Conservation (phyloP, 1,140 invertebrate genomes). For the Calosoma granatense region DNA sequence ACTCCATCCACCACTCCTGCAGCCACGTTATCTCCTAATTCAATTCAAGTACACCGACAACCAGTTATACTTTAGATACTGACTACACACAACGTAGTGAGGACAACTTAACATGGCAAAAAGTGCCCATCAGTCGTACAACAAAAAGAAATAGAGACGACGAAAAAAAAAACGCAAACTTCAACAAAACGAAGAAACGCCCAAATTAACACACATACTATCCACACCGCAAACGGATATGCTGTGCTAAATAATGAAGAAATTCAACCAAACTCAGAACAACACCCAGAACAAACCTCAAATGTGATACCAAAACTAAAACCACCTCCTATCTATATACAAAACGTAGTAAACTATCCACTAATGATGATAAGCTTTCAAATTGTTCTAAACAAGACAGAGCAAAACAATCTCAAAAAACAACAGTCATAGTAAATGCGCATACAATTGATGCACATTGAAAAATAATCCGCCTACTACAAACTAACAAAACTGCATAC, state of each 20-base stretch:
- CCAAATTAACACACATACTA: background rate
- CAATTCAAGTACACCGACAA: background rate
- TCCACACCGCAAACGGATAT: background rate
- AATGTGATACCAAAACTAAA: background rate
- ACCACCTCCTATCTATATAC: background rate
- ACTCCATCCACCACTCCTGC: background rate
- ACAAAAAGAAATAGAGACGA: background rate
- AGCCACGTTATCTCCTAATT: background rate
- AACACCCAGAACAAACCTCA: background rate
- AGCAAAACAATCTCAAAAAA: background rate
- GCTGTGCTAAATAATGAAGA: background rate
- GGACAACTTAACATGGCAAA: background rate
- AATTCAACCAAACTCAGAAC: background rate
- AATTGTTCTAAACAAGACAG: background rate
- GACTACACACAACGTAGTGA: background rate
- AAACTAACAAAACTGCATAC: slow-evolving; percentile 20
- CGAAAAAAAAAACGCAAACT: too few relatives aligned
- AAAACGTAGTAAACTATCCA: background rate
- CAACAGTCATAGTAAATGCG: slow-evolving; percentile 14
- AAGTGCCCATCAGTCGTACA: background rate
- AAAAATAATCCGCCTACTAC: slow-evolving; percentile 13
- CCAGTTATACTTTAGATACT: too few relatives aligned
- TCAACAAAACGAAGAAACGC: too few relatives aligned
- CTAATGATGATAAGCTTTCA: background rate
- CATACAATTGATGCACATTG: slow-evolving; percentile 9